Percentiles rank a stretch among this genome's conserved stretches.
Conservation (phyloP, 2,797 vertebrate genomes). For the Helostoma temminkii region DNA sequence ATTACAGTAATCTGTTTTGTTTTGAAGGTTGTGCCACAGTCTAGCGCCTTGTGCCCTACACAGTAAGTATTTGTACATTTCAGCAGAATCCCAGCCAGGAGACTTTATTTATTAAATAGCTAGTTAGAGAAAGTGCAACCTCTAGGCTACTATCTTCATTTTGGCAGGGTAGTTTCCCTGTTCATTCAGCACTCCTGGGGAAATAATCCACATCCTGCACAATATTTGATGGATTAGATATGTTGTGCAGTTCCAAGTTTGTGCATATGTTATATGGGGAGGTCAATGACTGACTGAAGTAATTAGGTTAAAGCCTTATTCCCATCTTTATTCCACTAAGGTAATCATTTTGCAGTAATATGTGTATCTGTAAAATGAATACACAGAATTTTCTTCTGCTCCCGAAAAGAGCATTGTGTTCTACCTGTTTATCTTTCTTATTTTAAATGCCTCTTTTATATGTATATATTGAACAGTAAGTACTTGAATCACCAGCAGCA, state of each 20-base stretch:
- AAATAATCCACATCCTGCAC: constrained; percentile 36
- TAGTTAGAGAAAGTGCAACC: constrained; percentile 31
- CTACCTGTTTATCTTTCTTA: background rate
- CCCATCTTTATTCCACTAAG: background rate
- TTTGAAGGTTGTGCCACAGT: constrained; percentile 47
- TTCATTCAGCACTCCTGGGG: constrained; percentile 63
- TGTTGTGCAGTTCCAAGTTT: background rate
- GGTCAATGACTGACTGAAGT: constrained; percentile 6
- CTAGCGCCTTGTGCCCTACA: too few species aligned
- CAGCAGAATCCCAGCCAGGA: constrained; percentile 36
- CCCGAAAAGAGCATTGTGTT: background rate
- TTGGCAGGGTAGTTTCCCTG: constrained; percentile 40
- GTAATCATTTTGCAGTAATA: background rate
- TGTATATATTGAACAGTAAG: too few species aligned
- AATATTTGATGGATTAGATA: constrained; percentile 32
- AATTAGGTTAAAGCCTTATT: background rate
- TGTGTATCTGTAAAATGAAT: background rate
- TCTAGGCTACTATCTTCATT: constrained; percentile 51
- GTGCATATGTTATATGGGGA: constrained; percentile 13
- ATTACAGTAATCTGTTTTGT: constrained; percentile 47
- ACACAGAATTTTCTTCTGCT: background rate
- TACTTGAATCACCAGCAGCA: too few species aligned
- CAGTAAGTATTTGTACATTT: background rate
- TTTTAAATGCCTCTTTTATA: background rate
- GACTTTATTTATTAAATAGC: constrained; percentile 53